Evolutionary conservation across 2,888 invertebrate species (phyloP), one percentile per base, ranked within the genome.

Genomic region (Acronicta alni): DNA sequence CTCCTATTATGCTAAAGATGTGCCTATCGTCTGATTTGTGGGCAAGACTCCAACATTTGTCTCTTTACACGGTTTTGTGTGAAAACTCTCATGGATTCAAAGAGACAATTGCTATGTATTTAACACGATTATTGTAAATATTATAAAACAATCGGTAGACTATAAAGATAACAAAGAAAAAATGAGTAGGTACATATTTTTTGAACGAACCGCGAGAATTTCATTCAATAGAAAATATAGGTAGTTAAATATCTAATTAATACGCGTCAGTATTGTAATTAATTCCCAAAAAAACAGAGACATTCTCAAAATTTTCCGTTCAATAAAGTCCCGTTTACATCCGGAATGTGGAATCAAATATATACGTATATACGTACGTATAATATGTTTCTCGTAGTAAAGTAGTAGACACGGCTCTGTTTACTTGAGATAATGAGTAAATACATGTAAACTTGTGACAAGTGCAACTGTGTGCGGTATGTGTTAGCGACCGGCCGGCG

Each of bases 401-500:
- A 44, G 59, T 56, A 45, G 32, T 52, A 54, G 48, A 20, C 43
- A 56, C 43, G 43, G 38, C 32, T 37, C 9, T 65, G 57, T 75
- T 70, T 60, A 59, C 67, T 41, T 26, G 18, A 56, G 55, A 63
- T 72, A 77, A 75, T 77, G 39, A 65, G 62, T 71, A 74, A 74
- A 70, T 67, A 77, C 60, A 57, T 67, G 35, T 35, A 72, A 61
- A 61, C 42, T 62, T 67, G 62, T 74, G 57, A 71, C 65, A 67
- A 64, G 43, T 58, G 65, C 62, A 65, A 67, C 61, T 71, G 66
- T 75, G 73, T 75, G 71, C 70, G 61, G 67, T 56, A 60, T 73
- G 68, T 67, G 65, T 71, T 67, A 60, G 62, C 60, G 61, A 48
- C 54, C 72, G 72, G 72, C 59, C 68, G 68, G 67, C 69, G 72